Evolutionary conservation across 1,140 invertebrate species (phyloP).

Genomic region (Drosophila subpulchrella): DNA sequence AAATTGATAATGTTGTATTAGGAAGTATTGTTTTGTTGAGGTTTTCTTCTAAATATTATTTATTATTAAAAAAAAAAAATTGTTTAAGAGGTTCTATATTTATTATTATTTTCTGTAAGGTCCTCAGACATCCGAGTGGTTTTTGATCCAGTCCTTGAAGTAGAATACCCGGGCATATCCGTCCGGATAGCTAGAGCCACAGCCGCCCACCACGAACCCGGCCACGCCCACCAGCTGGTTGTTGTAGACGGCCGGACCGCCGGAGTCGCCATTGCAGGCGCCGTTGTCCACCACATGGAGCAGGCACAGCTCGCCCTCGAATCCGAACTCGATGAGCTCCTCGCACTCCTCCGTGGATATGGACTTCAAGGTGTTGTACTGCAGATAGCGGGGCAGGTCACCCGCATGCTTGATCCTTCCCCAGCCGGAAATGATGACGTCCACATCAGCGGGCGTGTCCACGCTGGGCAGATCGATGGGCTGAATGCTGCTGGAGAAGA

Average conservation of each 20-base stretch:
- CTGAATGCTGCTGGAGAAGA: conserved; percentile 75
- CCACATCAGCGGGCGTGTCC: conserved; percentile 59
- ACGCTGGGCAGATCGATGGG: conserved; percentile 64
- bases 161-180: conserved; percentile 85
- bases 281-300: conserved; percentile 56
- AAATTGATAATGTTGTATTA: too few species aligned
- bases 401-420: conserved; percentile 78
- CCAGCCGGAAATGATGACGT: conserved; percentile 85
- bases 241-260: conserved; percentile 70
- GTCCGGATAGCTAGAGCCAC: conserved; percentile 84
- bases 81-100: neutral
- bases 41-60: too few species aligned
- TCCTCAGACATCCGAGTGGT: conserved; percentile 26
- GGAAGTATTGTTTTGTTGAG: too few species aligned
- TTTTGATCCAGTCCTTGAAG: conserved; percentile 84
- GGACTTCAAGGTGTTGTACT: conserved; percentile 61
- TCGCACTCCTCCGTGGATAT: conserved; percentile 39
- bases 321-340: conserved; percentile 15
- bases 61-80: neutral
- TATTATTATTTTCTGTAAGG: neutral
- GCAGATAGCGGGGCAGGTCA: conserved; percentile 55
- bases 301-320: conserved; percentile 57
- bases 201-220: conserved; percentile 60
- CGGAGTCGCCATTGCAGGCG: conserved; percentile 71
- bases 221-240: conserved; percentile 70